These are phyloP conservation scores for Rousettus madagascariensis DNA, from an alignment of 2,797 vertebrate genomes.

Conservation along the genomic window DNA sequence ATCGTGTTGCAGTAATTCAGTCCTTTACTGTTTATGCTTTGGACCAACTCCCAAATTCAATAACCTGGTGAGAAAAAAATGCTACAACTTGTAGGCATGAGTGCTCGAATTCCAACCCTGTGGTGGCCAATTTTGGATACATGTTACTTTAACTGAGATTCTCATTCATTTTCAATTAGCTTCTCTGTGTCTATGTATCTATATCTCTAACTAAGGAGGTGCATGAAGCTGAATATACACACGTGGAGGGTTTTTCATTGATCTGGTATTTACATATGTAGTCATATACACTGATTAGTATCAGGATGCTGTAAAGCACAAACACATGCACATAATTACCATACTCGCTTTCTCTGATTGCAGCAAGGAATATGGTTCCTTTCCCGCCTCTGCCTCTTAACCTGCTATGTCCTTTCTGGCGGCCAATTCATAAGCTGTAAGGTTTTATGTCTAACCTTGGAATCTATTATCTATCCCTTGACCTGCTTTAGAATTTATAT, in stretches of 20 bases:
- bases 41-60: slow-evolving; percentile 47
- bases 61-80: slow-evolving; percentile 64
- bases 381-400: slow-evolving; percentile 15
- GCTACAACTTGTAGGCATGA: neutral
- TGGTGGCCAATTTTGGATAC: neutral
- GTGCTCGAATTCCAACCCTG: slow-evolving; percentile 1
- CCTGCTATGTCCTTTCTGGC: neutral
- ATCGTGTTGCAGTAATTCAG: slow-evolving; percentile 53
- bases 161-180: slow-evolving; percentile 62
- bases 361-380: neutral
- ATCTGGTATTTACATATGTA: slow-evolving; percentile 62
- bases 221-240: slow-evolving; percentile 16
- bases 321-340: slow-evolving; percentile 49
- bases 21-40: slow-evolving; percentile 48
- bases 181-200: slow-evolving; percentile 42
- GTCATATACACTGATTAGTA: slow-evolving; percentile 65
- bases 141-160: neutral
- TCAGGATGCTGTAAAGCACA: slow-evolving; percentile 34
- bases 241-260: slow-evolving; percentile 47
- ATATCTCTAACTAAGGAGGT: slow-evolving; percentile 54
- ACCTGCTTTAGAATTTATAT: neutral
- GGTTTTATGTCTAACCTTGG: neutral
- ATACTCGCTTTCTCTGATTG: slow-evolving; percentile 6
- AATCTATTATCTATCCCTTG: slow-evolving; percentile 43
- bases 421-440: slow-evolving; percentile 33